A percentile compares a stretch with the other conserved stretches of the same genome.
These are phyloP conservation scores for Podargus strigoides DNA, from an alignment of 2,797 vertebrate species.

Conservation along the genomic window DNA sequence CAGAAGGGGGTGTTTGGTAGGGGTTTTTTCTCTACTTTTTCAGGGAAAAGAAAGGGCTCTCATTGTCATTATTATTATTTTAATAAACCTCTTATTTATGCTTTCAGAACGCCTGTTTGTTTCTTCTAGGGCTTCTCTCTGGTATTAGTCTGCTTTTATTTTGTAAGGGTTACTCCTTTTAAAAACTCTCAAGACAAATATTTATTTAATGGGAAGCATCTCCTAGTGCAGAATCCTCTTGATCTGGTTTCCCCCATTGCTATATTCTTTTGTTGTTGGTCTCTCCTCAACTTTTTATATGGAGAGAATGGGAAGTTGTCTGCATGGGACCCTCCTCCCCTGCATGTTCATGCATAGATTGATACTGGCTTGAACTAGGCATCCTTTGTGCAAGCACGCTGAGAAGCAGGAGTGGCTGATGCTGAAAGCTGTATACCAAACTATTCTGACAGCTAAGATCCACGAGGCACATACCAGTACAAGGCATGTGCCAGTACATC, in stretches of 20 bases:
- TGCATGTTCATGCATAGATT: neutral
- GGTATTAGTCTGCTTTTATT: neutral
- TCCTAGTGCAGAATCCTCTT: neutral
- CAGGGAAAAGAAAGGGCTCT: neutral
- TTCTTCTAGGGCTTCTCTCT: neutral
- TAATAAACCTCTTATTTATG: neutral
- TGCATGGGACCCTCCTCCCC: neutral
- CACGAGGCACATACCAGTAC: rapidly evolving
- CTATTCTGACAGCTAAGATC: neutral
- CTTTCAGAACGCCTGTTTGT: neutral
- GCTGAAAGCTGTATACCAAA: neutral
- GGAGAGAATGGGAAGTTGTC: neutral
- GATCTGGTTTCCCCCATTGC: neutral
- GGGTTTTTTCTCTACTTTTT: neutral
- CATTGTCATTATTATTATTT: neutral
- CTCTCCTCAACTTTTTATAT: neutral
- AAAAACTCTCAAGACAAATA: neutral
- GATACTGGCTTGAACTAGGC: neutral
- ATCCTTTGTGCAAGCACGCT: neutral
- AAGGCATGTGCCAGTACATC: rapidly evolving
- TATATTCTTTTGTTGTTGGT: neutral
- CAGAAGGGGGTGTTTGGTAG: neutral
- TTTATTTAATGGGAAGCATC: neutral
- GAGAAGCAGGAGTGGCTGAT: neutral
- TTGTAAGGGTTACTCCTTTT: neutral